phyloP scores from a whole-genome alignment of 2,888 invertebrate genomes.

The Leptopterna dolabrata region DNA sequence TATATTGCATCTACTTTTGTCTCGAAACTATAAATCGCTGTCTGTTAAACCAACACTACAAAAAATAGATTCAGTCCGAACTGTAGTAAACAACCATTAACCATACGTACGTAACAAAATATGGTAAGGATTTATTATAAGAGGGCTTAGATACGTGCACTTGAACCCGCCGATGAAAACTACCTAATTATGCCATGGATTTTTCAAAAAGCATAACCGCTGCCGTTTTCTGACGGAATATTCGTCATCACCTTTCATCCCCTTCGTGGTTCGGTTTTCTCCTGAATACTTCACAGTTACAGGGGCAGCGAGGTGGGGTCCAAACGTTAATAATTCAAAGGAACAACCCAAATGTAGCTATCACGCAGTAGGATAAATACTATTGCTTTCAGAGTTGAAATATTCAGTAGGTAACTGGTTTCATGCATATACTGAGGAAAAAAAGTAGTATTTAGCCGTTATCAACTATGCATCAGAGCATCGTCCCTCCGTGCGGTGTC shows the following conservation, averaged over 20 bases:
- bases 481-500: not conserved
- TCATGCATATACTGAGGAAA: not conserved
- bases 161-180: no score
- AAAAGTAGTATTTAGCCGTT: not conserved
- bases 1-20: no score
- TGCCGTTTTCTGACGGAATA: not conserved
- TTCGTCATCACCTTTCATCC: not conserved
- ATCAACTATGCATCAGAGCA: not conserved
- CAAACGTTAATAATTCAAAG: not conserved
- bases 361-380: constrained; percentile 11
- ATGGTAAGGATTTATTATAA: no score
- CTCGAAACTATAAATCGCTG: no score
- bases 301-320: not conserved
- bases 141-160: no score
- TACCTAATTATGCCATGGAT: not conserved
- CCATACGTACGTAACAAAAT: no score
- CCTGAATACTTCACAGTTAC: not conserved
- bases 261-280: not conserved
- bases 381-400: not conserved
- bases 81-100: no score
- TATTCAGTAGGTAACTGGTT: not conserved
- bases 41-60: no score
- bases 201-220: not conserved
- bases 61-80: no score
- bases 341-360: constrained; percentile 5